Evolutionary conservation across 2,797 vertebrate genomes (phyloP).

Genomic region (Chaunax sp.): DNA sequence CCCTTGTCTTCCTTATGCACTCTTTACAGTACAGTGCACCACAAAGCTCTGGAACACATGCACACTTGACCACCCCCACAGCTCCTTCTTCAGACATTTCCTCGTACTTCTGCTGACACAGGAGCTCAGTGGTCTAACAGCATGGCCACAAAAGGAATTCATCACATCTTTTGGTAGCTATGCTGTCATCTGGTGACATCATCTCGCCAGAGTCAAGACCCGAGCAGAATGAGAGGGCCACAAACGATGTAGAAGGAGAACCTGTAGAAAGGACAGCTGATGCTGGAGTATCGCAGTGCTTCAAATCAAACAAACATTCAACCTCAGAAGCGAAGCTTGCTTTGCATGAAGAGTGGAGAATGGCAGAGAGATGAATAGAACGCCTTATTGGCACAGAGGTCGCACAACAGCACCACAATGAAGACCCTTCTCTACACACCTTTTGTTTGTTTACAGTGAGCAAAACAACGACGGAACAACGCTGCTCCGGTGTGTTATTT

Average conservation of each 20-base stretch:
- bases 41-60: constrained; percentile 16
- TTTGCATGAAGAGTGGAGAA: too few relatives aligned
- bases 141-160: constrained; percentile 64
- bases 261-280: constrained; percentile 5
- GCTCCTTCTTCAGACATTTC: constrained; percentile 21
- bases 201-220: constrained; percentile 59
- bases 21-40: background rate
- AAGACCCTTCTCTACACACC: too few relatives aligned
- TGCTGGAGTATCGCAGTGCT: background rate
- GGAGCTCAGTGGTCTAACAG: constrained; percentile 52
- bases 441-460: too few relatives aligned
- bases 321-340: background rate
- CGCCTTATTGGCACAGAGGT: too few relatives aligned
- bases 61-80: constrained; percentile 6
- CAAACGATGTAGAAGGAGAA: constrained; percentile 6
- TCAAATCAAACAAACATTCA: background rate
- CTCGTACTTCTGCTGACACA: constrained; percentile 68
- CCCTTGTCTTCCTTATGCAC: background rate
- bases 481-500: too few relatives aligned
- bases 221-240: constrained; percentile 34
- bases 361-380: too few relatives aligned
- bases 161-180: constrained; percentile 65
- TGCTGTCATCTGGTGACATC: constrained; percentile 72
- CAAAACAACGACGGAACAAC: too few relatives aligned
- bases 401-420: too few relatives aligned